Conservation (phyloP, 2,113 vertebrate genomes). For the Coptodon bakossiorum region DNA sequence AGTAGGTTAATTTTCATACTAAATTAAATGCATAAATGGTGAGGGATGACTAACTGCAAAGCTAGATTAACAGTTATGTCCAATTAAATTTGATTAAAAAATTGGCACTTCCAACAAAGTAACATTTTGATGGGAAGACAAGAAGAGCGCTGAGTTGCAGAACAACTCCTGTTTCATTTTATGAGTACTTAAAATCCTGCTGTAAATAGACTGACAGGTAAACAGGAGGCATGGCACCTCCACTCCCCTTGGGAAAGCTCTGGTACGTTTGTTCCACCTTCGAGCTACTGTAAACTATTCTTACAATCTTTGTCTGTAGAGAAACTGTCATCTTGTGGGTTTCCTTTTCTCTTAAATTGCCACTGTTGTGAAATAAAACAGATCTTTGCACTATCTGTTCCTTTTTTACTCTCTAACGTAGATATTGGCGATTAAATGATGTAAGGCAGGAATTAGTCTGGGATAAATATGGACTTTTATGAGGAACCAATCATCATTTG, state of each 20-base stretch:
- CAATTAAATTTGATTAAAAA: neutral
- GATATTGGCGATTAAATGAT: constrained; percentile 8
- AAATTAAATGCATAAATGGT: neutral
- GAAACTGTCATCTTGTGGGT: neutral
- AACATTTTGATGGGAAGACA: neutral
- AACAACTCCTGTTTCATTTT: constrained; percentile 22
- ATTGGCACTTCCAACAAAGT: neutral
- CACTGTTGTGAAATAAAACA: neutral
- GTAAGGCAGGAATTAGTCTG: constrained; percentile 11
- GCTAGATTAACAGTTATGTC: neutral
- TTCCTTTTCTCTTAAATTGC: neutral
- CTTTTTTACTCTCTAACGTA: neutral
- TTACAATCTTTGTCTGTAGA: neutral
- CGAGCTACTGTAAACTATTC: constrained; percentile 14
- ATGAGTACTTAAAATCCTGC: constrained; percentile 6
- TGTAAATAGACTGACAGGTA: constrained; percentile 54
- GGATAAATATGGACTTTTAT: constrained; percentile 47
- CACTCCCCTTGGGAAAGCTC: constrained; percentile 9
- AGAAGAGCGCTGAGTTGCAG: neutral
- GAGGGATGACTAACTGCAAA: neutral
- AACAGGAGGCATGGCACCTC: constrained; percentile 20
- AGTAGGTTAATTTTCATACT: neutral
- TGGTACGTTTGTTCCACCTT: constrained; percentile 16
- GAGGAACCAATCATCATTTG: constrained; percentile 31
- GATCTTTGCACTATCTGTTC: neutral